Evolutionary conservation across 2,113 vertebrate genomes (phyloP).

Genomic region (Telmatochromis brachygnathus): DNA sequence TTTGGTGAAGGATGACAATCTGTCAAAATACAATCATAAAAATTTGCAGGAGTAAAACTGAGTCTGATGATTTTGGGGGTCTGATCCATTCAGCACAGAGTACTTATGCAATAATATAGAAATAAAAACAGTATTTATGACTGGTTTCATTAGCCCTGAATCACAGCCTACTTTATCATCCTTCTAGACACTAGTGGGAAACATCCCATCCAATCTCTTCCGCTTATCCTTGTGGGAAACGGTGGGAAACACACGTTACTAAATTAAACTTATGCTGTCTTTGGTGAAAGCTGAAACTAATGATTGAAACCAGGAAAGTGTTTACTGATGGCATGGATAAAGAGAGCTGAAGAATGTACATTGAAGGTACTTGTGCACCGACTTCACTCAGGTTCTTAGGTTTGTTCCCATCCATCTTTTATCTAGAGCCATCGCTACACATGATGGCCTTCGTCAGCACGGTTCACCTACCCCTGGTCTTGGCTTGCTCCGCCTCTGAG

Average conservation of each 20-base stretch:
- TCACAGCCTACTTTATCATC: background rate
- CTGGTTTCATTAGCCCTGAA: background rate
- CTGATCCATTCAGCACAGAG: background rate
- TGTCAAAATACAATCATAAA: background rate
- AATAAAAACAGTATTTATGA: background rate
- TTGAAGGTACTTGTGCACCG: background rate
- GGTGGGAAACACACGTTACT: background rate
- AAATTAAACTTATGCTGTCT: background rate
- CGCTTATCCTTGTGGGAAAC: background rate
- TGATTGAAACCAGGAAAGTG: background rate
- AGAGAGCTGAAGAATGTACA: background rate
- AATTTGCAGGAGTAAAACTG: background rate
- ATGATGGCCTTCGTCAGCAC: background rate
- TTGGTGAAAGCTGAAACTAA: background rate
- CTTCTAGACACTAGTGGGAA: background rate
- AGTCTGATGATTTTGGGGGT: background rate
- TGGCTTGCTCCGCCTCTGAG: slow-evolving; percentile 28
- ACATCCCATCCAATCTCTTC: background rate
- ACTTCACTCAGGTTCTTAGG: background rate
- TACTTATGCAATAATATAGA: background rate
- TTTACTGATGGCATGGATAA: background rate
- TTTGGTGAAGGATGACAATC: background rate
- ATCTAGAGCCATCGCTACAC: fast-evolving
- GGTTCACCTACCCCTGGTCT: slow-evolving; percentile 44
- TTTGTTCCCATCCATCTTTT: background rate